Evolutionary conservation across 2,888 invertebrate genomes (phyloP), one percentile per base, ranked within the genome.

Genomic region (Caenorhabditis drosophilae): DNA sequence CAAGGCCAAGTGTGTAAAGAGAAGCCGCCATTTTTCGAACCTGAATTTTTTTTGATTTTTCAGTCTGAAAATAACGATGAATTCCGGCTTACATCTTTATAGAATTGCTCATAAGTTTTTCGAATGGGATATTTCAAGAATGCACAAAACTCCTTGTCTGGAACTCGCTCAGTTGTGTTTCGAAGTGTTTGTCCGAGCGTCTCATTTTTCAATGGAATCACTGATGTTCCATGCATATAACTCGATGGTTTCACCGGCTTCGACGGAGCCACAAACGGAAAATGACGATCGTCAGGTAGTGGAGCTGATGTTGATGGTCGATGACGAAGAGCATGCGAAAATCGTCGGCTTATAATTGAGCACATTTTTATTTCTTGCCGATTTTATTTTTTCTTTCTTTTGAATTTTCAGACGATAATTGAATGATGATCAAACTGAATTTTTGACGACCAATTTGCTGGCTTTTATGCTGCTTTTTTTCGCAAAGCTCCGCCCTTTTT

Each of bases 1-100:
- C 83, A 18, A 92, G 79, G 0, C 92, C 92, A 16, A 91, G 76
- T 23, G 66, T 56, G 59, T 42, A 56, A 27, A 66, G 59, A 2
- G 57, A 56, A n/a, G 66, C 66, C 7, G 66, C 66, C 55, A 60
- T 55, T 55, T 58, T 58, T 15, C 66, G 66, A 20, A 51, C 57
- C 63, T 63, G 50, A 15, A 56, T 51, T 20, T n/a, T 11, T 11
- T 26, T 23, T 23, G 15, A 45, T 12, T 12, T 36, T 36, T 36
- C 15, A 4, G 20, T 40, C 40, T 20, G 22, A 40, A 40, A 20
- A 16, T 20, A 20, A 40, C 7, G 40, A 18, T 40, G 4, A 36
- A 36, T 46, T 46, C 16, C 4, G 26, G 63, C 80, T 74, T 48
- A 81, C 81, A 69, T 81, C 81, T 11, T 74, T 67, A 35, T 81